Evolutionary conservation across 2,888 invertebrate genomes (phyloP), one percentile per base, ranked within the genome.

Genomic region (Drosophila cognata): DNA sequence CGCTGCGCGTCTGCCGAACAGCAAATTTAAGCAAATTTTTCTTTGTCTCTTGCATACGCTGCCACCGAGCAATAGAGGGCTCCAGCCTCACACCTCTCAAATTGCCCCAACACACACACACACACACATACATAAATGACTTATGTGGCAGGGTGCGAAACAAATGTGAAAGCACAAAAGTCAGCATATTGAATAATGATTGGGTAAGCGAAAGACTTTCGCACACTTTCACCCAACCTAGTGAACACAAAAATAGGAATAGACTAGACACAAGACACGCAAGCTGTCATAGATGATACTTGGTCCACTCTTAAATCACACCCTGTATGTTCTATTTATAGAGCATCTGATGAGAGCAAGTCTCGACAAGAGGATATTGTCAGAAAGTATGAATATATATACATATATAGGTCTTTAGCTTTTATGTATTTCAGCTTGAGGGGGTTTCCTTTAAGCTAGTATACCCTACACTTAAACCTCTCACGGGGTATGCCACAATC

Each of bases 141-240:
- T 89, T 84, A 84, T 85, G 85, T 84, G 88, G 82, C 74, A 55
- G 56, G 76, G 72, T 62, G 75, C 77, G 79, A 85, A 90, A 82
- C 79, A 88, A 90, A 87, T 87, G 84, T 70, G 76, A 74, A 79
- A 86, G 89, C 90, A 83, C 89, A 90, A 90, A 90, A 90, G 87
- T 81, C 90, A 87, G 90, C 90, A 87, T 87, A 87, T 87, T 87
- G 87, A 87, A 90, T 87, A 90, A 87, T 87, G 87, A 90, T 90
- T 88, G 81, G 83, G 88, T 75, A 71, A 71, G 69, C 74, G 59
- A 88, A 81, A 82, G 71, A 73, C 71, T 77, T 77, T 77, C 66
- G 56, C 63, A 67, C 63, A 73, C 67, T 72, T 72, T 72, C 62
- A 48, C 77, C 71, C 51, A 63, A 62, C 67, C 57, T 43, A 25